Conservation (phyloP, 2,113 vertebrate genomes). For the Bufo gargarizans region DNA sequence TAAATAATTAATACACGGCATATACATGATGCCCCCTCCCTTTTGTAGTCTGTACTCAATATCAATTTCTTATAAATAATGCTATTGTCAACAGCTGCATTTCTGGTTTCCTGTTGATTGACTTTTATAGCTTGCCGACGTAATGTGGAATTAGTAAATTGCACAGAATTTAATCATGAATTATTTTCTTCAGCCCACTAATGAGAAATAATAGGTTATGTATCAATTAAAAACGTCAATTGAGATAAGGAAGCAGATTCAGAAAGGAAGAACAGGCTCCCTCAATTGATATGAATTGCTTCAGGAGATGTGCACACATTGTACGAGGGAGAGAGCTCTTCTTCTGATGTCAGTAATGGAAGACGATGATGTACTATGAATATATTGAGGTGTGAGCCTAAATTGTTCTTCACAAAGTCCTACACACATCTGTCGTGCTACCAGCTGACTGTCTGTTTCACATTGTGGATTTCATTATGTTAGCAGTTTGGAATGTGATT, state of each 20-base stretch:
- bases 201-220: conserved; percentile 82
- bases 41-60: conserved; percentile 43
- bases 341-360: neutral
- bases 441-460: conserved; percentile 73
- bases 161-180: conserved; percentile 85
- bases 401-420: conserved; percentile 80
- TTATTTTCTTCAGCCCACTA: conserved; percentile 81
- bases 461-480: conserved; percentile 79
- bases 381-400: conserved; percentile 78
- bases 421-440: conserved; percentile 78
- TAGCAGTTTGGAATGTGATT: conserved; percentile 73
- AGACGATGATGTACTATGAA: conserved; percentile 76
- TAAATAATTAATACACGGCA: conserved; percentile 49
- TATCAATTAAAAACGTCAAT: conserved; percentile 84
- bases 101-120: conserved; percentile 78
- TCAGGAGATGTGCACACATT: conserved; percentile 18
- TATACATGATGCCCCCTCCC: neutral
- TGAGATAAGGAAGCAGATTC: conserved; percentile 82
- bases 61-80: conserved; percentile 61
- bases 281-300: conserved; percentile 76
- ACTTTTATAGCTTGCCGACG: conserved; percentile 83
- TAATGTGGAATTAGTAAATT: conserved; percentile 80
- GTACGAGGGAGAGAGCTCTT: conserved; percentile 1
- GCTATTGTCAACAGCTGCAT: conserved; percentile 71
- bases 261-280: conserved; percentile 78